Base-by-base conservation (phyloP, 2,888 invertebrate genomes). In the Acanthococcus lagerstroemiae region DNA sequence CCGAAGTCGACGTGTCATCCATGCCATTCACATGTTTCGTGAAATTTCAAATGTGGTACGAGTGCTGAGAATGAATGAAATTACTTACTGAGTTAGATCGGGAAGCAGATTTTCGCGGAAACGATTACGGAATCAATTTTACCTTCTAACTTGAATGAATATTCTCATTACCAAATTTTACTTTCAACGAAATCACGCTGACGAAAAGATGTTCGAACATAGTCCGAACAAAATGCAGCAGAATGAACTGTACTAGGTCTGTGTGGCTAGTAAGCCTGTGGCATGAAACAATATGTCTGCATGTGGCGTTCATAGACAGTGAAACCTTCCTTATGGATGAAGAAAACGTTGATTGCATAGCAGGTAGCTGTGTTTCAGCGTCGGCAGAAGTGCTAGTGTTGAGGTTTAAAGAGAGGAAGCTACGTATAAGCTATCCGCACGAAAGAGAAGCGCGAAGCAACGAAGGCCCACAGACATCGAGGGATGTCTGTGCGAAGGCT, bases 1-100 rank as follows among this genome's bases (percentile, higher is more conserved):
- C 19, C n/a, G 26, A 60, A 60, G 60, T 60, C 60, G 60, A 60
- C 60, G 60, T 60, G 60, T 60, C 60, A 60, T 60, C 46, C 48
- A 60, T 58, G 58, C 50, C 50, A 60, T 50, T 60, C 60, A 50
- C 60, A 60, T 44, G 58, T 58, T 58, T 12, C 21, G 6, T 12
- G 50, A 50, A 48, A 50, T 30, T 21, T 45, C 21, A 50, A 12
- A 26, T 26, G 57, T 21, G 15, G 25, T 9, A 50, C 26, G 12
- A 21, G 26, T 4, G 45, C 25, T 30, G 25, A 27, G 17, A 24
- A 15, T 45, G 26, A 60, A 21, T 27, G 7, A 50, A 58, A 25
- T 17, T 50, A 60, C 60, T 60, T 60, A 60, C 60, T 60, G 26
- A 46, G 60, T 60, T 60, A 12, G 27, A 50, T 15, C 30, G 48